Base-by-base conservation (phyloP, 2,888 invertebrate species). In the Spodoptera picta region DNA sequence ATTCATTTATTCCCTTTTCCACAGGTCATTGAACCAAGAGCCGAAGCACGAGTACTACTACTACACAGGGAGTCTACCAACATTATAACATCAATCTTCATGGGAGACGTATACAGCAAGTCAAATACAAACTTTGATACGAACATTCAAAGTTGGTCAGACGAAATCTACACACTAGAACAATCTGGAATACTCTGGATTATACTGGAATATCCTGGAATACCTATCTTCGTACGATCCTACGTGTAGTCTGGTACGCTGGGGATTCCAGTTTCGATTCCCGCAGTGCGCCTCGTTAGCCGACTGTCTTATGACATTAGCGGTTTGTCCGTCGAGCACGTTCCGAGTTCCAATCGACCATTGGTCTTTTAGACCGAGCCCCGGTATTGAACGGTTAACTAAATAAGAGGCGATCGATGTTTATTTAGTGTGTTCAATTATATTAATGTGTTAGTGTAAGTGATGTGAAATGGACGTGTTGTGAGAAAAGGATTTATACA, bases 301-400 rank as follows among this genome's bases (percentile, higher is more conserved):
- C 79, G 70, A 60, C 84, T 85, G 90, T 86, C 90, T 91, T 90
- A 91, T 89, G 87, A 89, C 89, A 88, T 91, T 89, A 91, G 88
- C 83, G 88, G 85, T 84, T 82, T 81, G 83, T 74, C 70, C 63
- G 66, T 55, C 74, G 66, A 36, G 70, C 77, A 77, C 77, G 77
- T 77, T 69, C 69, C 74, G 56, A 59, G 63, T 76, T 79, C 66
- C 74, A 52, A 70, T 69, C 79, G 79, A 61, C 69, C 74, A 73
- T 49, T 62, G 78, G 77, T 70, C 80, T 70, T 67, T 66, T 51
- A 73, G 69, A 83, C 73, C 77, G 46, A 58, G 69, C 72, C 64
- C 59, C 67, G 64, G 72, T 63, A 71, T 75, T 71, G 62, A 53
- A 80, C 57, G 69, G 77, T 78, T 79, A 79, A 73, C 61, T 68